Percentiles rank a stretch among this genome's conserved stretches.
These are phyloP conservation scores for Willisornis vidua DNA, from an alignment of 2,113 vertebrate species.

Conservation along the genomic window DNA sequence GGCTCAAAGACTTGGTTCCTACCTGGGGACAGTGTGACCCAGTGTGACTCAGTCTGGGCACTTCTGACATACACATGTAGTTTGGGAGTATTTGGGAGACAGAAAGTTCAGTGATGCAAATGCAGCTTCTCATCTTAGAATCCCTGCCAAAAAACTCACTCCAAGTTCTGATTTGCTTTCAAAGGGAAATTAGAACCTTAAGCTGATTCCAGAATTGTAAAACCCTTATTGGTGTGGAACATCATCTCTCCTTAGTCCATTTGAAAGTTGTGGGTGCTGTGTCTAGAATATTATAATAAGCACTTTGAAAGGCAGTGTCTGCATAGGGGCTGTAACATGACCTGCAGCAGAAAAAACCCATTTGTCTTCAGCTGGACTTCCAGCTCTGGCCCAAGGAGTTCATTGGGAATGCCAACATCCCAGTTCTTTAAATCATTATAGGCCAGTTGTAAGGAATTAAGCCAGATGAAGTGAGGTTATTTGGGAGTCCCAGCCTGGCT, in stretches of 20 bases:
- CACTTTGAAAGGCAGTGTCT: background rate
- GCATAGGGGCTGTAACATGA: background rate
- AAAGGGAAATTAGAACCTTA: background rate
- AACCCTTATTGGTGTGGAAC: background rate
- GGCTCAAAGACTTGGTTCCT: background rate
- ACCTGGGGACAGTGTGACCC: background rate
- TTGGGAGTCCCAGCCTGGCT: background rate
- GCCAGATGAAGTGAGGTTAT: background rate
- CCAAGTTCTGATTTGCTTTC: background rate
- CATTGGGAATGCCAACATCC: background rate
- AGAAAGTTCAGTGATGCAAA: background rate
- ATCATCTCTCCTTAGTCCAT: background rate
- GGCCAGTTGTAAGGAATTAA: background rate
- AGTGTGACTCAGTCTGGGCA: background rate
- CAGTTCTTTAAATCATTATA: background rate
- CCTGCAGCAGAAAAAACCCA: background rate
- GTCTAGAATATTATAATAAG: background rate
- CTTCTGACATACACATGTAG: background rate
- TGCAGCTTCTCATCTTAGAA: background rate
- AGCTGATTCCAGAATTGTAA: background rate
- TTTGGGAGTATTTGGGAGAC: background rate
- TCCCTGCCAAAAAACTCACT: background rate
- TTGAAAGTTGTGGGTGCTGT: background rate
- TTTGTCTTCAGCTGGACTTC: background rate
- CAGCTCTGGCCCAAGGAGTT: background rate